Conservation (phyloP, 2,113 vertebrate genomes). For the Strigops habroptila region DNA sequence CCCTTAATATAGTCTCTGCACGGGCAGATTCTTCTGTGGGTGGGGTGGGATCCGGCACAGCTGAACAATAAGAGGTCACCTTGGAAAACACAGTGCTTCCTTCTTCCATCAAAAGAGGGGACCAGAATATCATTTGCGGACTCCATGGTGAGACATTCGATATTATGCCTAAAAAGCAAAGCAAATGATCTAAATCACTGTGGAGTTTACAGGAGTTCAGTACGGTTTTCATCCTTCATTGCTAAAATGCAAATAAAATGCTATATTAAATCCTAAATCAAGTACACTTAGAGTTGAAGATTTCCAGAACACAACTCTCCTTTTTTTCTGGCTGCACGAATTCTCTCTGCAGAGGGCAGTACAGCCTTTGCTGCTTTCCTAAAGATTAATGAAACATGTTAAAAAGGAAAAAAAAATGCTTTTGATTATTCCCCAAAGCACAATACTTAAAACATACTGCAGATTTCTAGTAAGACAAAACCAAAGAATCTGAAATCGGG, state of each 20-base stretch:
- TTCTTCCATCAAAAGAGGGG: slow-evolving; percentile 84
- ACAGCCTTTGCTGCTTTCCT: neutral
- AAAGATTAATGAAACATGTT: neutral
- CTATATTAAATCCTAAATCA: neutral
- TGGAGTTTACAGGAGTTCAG: neutral
- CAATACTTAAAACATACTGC: neutral
- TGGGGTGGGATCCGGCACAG: slow-evolving; percentile 89
- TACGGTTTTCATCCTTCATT: neutral
- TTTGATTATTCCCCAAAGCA: neutral
- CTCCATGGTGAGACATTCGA: slow-evolving; percentile 88
- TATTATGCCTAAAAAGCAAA: slow-evolving; percentile 78
- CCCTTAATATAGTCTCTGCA: slow-evolving; percentile 99
- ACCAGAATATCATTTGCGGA: slow-evolving; percentile 87
- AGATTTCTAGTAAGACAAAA: neutral
- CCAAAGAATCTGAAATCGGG: neutral
- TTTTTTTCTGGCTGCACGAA: neutral
- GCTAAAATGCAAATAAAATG: neutral
- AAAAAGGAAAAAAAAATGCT: neutral
- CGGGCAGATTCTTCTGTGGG: slow-evolving; percentile 88
- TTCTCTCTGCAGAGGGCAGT: slow-evolving; percentile 53
- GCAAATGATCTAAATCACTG: neutral
- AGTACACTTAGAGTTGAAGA: neutral
- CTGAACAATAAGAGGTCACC: slow-evolving; percentile 95
- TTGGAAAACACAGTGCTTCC: slow-evolving; percentile 92
- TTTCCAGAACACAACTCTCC: neutral